Conservation (phyloP, 2,113 vertebrate species). For the Nibea coibor region DNA sequence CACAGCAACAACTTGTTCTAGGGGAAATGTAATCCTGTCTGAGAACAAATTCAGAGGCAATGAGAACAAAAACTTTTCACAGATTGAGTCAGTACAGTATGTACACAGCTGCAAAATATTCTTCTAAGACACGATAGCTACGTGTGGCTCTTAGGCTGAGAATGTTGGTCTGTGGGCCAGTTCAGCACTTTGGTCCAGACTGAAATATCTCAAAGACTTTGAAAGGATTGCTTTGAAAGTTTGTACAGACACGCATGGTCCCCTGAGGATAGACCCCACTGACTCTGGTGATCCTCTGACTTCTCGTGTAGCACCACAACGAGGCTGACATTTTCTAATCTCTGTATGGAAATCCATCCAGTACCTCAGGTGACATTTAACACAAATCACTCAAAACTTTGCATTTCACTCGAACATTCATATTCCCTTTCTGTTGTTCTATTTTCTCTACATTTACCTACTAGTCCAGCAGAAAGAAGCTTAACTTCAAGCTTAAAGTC, state of each 20-base stretch:
- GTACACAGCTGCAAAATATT: background rate
- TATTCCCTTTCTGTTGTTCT: too few relatives aligned
- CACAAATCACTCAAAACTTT: too few relatives aligned
- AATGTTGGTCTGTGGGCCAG: background rate
- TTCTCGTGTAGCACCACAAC: background rate
- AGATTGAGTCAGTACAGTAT: background rate
- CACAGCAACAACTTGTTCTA: background rate
- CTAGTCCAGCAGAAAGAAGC: too few relatives aligned
- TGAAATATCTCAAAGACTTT: background rate
- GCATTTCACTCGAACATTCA: too few relatives aligned
- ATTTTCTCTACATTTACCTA: too few relatives aligned
- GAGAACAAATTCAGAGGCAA: background rate
- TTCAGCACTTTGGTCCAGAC: background rate
- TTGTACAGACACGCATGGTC: background rate
- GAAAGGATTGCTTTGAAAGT: background rate
- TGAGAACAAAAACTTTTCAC: background rate
- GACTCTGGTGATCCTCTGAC: background rate
- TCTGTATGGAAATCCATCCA: too few relatives aligned
- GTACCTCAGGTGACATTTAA: too few relatives aligned
- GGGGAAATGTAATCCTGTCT: background rate
- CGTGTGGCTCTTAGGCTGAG: background rate
- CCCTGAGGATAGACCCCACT: background rate
- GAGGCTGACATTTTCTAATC: background rate
- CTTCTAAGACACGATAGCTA: background rate
- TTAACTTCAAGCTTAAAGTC: too few relatives aligned